Percentiles rank a stretch among this genome's conserved stretches.
Evolutionary conservation across 2,797 vertebrate species (phyloP).

Genomic region (Rhyacichthys aspro): DNA sequence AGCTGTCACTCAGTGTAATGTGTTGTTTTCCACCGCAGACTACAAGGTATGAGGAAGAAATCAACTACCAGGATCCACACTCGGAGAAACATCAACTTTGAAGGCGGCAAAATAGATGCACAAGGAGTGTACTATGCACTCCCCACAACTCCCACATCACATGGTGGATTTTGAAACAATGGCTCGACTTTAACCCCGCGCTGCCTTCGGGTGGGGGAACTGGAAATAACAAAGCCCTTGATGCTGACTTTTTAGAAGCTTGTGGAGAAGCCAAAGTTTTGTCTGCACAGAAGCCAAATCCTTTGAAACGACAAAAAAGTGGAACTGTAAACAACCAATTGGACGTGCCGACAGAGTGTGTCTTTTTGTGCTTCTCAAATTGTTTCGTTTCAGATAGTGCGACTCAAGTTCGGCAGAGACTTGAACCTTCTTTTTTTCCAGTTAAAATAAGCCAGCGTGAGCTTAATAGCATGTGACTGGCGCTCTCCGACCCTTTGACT

Average conservation of each 20-base stretch:
- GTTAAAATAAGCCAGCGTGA: constrained; percentile 44
- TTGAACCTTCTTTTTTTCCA: constrained; percentile 25
- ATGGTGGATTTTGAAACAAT: constrained; percentile 17
- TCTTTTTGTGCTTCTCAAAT: constrained; percentile 1
- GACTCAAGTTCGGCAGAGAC: not conserved
- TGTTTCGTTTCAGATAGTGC: constrained; percentile 14
- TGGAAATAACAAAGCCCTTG: constrained; percentile 16
- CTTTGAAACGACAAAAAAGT: constrained; percentile 21
- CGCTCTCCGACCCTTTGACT: constrained; percentile 47
- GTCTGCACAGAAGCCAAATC: not conserved
- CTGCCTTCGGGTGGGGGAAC: constrained; percentile 5
- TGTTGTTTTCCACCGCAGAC: constrained; percentile 62
- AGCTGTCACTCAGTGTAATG: constrained; percentile 76
- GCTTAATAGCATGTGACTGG: constrained; percentile 52
- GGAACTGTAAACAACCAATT: constrained; percentile 26
- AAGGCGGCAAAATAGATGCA: constrained; percentile 54
- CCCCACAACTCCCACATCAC: constrained; percentile 41
- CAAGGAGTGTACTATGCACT: constrained; percentile 30
- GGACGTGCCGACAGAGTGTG: constrained; percentile 1
- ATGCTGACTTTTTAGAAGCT: constrained; percentile 17
- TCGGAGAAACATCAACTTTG: constrained; percentile 45
- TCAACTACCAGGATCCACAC: not conserved
- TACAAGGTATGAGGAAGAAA: constrained; percentile 7
- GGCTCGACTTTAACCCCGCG: constrained; percentile 25
- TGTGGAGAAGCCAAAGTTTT: constrained; percentile 21